phyloP scores from a whole-genome alignment of 2,797 vertebrate genomes.

The Phoebastria nigripes region DNA sequence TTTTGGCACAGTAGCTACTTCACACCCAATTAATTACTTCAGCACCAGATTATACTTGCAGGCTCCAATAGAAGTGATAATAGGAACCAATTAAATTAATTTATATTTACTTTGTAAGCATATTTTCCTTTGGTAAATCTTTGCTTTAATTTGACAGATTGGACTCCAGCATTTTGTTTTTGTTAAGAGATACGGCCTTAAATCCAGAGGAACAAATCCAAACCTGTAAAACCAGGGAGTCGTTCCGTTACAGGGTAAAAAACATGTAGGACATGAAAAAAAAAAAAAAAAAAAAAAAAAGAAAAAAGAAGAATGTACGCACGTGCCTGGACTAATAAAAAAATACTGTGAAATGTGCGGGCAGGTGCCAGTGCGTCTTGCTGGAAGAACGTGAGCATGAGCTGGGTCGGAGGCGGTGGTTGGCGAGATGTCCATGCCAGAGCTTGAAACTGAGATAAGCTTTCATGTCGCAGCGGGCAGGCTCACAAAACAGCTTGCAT shows the following conservation, averaged over 20 bases:
- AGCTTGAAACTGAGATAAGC: background rate
- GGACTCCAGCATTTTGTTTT: constrained; percentile 6
- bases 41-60: constrained; percentile 71
- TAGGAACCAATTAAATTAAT: constrained; percentile 77
- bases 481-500: background rate
- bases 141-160: constrained; percentile 34
- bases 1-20: constrained; percentile 74
- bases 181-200: background rate
- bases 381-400: background rate
- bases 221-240: constrained; percentile 10
- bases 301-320: background rate
- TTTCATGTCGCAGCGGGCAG: background rate
- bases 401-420: background rate
- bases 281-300: background rate
- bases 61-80: constrained; percentile 74
- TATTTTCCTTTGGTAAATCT: constrained; percentile 54
- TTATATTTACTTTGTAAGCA: constrained; percentile 60
- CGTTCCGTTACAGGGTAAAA: background rate
- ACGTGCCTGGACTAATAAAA: background rate
- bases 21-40: constrained; percentile 81
- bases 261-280: background rate
- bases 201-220: constrained; percentile 21
- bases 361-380: background rate
- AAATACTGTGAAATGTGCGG: background rate
- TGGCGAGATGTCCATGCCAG: background rate